Evolutionary conservation across 2,888 invertebrate genomes (phyloP), one percentile per base, ranked within the genome.

Genomic region (Phyto melanocephala): DNA sequence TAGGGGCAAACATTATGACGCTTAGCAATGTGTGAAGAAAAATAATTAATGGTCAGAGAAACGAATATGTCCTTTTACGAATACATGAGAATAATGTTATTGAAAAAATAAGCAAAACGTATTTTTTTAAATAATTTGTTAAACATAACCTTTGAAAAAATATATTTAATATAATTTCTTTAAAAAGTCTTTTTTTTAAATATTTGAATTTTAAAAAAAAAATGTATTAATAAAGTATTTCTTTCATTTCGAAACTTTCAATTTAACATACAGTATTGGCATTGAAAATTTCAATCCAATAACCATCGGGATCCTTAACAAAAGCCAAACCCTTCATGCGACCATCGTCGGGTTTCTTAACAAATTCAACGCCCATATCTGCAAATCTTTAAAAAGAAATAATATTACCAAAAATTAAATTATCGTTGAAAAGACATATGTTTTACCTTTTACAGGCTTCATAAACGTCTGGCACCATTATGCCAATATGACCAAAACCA

Each of bases 261-360:
- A 80, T 60, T 83, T 79, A 72, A 42, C 86, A 86, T 79, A 91
- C 88, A 54, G 86, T 86, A 84, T 89, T 85, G 71, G 93, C 90
- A 85, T 93, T 94, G 87, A 97, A 94, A 80, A 98, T 96, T 90
- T 98, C 98, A 87, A 98, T 98, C 98, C 98, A 98, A 89, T 98
- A 98, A 35, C 97, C 98, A 90, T 98, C 98, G 0, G 98, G 98
- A 90, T 98, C 98, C 87, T 97, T 95, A 79, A 98, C 97, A 90
- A 98, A 98, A 1, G 98, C 98, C 58, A 98, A 92, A 0, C 97
- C 97, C 90, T 96, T 97, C 97, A 98, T 98, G 89, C 96, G 96
- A 0, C 97, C 97, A 87, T 97, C 98, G 87, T 95, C 94, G 0
- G 97, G 98, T 85, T 94, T 95, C 90, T 98, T 99, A 1, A 97